Evolutionary conservation across 2,888 invertebrate species (phyloP), one percentile per base, ranked within the genome.

Genomic region (Piscicola geometra): DNA sequence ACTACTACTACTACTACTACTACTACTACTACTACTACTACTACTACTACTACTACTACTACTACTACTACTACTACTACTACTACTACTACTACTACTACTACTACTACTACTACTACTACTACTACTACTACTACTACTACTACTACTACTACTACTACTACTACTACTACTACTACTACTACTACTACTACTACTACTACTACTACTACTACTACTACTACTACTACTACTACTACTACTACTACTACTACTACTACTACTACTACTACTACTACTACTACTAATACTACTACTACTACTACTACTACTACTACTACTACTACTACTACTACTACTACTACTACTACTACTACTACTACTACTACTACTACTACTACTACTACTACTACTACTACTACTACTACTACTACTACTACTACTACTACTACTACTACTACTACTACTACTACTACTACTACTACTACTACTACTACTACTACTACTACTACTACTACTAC

Each of bases 351-450:
- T n/a, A n/a, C n/a, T n/a, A n/a, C n/a, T n/a, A n/a, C n/a, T n/a
- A n/a, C n/a, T n/a, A n/a, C n/a, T 3, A 71, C 15, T 71, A 25
- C 15, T 71, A 50, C 15, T 72, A 47, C 50, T 12, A 72, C 2
- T 66, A 52, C 5, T 66, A 72, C 5, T 12, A 72, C 2, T 72
- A 72, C 41, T 72, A 72, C 41, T 28, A 72, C 41, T 28, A 72
- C 68, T 5, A 47, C 35, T 25, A 60, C 68, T 25, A n/a, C 30
- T 36, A 71, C 28, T 71, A 72, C 50, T 72, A 72, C 50, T 75
- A 75, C 32, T 1, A 71, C 32, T 75, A 72, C 56, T 73, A 75
- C 18, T 72, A 71, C 3, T 75, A 56, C 60, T 56, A 56, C 60
- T 56, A 56, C 60, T 56, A 56, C 5, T 56, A 73, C 25, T 71